Evolutionary conservation across 2,888 invertebrate species (phyloP).

Genomic region (Taphrorychus bicolor): DNA sequence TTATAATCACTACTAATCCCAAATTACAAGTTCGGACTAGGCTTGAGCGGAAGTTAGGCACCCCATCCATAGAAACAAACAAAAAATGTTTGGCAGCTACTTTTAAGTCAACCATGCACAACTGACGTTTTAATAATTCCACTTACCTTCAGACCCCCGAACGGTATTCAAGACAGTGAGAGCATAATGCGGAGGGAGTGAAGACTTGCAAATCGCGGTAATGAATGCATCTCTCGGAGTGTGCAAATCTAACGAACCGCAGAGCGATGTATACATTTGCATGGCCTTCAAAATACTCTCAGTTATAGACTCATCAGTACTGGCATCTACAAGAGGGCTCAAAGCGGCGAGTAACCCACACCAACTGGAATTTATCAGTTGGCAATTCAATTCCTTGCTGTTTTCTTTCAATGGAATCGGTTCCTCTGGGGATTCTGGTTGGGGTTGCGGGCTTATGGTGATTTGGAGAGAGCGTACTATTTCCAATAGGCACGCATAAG

Average conservation of each 20-base stretch:
- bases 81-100: too few relatives aligned
- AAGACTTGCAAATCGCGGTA: constrained; percentile 94
- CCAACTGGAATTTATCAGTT: constrained; percentile 94
- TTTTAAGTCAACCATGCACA: too few relatives aligned
- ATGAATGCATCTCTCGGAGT: constrained; percentile 93
- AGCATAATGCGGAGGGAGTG: constrained; percentile 94
- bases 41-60: too few relatives aligned
- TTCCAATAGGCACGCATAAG: constrained; percentile 92
- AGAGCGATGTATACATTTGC: constrained; percentile 87
- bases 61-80: too few relatives aligned
- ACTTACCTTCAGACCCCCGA: constrained; percentile 42
- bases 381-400: constrained; percentile 66
- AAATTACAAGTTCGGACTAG: too few relatives aligned
- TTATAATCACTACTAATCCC: too few relatives aligned
- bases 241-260: constrained; percentile 80
- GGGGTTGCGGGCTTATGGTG: constrained; percentile 69
- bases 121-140: too few relatives aligned
- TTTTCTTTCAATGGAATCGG: constrained; percentile 51
- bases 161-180: constrained; percentile 80
- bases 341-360: constrained; percentile 91
- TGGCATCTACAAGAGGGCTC: constrained; percentile 91
- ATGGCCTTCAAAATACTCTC: constrained; percentile 92
- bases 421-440: constrained; percentile 47
- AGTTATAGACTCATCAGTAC: constrained; percentile 90
- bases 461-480: constrained; percentile 85